A percentile compares a stretch with the other conserved stretches of the same genome.
These are phyloP conservation scores for Baccha elongata DNA, from an alignment of 2,888 invertebrate genomes.

Conservation along the genomic window DNA sequence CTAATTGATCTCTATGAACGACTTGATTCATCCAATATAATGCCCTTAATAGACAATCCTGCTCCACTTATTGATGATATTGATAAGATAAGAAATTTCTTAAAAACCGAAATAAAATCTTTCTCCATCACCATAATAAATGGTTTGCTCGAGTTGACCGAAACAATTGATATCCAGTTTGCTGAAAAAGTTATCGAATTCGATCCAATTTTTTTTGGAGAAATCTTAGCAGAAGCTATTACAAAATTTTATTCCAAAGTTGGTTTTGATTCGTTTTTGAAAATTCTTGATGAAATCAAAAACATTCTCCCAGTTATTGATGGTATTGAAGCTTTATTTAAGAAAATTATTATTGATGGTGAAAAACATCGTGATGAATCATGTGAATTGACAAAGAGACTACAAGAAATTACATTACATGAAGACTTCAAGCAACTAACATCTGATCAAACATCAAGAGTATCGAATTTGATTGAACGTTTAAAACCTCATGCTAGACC, in stretches of 20 bases:
- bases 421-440: background rate
- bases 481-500: constrained; percentile 21
- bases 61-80: background rate
- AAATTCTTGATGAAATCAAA: background rate
- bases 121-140: background rate
- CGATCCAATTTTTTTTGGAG: background rate
- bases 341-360: background rate
- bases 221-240: background rate
- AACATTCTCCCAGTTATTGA: background rate
- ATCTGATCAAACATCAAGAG: background rate
- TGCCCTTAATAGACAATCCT: background rate
- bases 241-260: background rate
- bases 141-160: background rate
- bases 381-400: background rate
- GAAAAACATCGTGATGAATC: constrained; percentile 13
- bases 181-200: constrained; percentile 1
- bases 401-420: background rate
- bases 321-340: constrained; percentile 8
- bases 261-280: constrained; percentile 1
- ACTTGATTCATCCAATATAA: background rate
- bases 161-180: background rate
- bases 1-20: background rate
- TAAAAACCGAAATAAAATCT: constrained; percentile 13
- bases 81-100: background rate
- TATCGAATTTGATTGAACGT: constrained; percentile 1